Conservation (phyloP, 2,113 vertebrate species). For the Phaetusa simplex region DNA sequence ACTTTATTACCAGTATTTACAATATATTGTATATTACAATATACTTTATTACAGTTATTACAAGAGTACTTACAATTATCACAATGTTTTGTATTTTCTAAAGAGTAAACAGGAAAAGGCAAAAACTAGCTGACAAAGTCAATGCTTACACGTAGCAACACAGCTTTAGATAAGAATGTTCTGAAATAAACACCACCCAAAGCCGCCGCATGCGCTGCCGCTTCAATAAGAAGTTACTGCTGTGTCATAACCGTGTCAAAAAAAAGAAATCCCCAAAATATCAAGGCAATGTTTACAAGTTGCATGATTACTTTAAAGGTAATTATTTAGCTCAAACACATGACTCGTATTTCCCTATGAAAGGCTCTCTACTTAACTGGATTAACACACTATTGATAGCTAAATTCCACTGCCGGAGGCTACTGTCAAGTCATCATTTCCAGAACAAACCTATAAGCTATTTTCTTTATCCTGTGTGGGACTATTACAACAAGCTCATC, state of each 20-base stretch:
- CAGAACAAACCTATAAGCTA: constrained; percentile 75
- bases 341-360: constrained; percentile 66
- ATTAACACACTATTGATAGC: constrained; percentile 70
- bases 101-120: not conserved
- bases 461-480: constrained; percentile 58
- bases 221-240: not conserved
- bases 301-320: constrained; percentile 39
- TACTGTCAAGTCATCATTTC: constrained; percentile 72
- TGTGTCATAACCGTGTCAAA: constrained; percentile 7
- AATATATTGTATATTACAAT: too few species aligned
- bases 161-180: not conserved
- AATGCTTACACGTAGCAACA: not conserved
- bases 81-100: not conserved
- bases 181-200: not conserved
- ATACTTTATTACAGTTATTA: not conserved
- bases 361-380: constrained; percentile 53
- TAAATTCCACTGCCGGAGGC: constrained; percentile 45
- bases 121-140: not conserved
- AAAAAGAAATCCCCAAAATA: constrained; percentile 35
- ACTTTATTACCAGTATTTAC: not conserved
- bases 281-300: constrained; percentile 35
- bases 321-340: constrained; percentile 60
- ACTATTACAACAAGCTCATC: constrained; percentile 65
- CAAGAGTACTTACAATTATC: not conserved
- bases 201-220: not conserved